Evolutionary conservation across 1,140 invertebrate species (phyloP).

Genomic region (Mercenaria mercenaria): DNA sequence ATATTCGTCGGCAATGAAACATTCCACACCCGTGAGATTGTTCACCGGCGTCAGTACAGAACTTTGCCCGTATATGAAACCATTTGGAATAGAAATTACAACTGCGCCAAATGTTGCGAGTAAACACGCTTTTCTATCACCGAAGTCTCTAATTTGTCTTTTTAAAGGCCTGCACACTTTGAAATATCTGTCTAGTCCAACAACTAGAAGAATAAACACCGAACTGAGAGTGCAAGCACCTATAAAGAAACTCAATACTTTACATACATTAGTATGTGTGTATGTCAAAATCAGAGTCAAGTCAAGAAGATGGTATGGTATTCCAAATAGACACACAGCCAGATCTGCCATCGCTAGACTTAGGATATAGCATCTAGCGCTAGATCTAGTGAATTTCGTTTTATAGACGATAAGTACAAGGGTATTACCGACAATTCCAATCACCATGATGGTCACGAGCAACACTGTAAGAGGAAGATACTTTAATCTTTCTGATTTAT

Average conservation of each 20-base stretch:
- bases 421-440: constrained; percentile 72
- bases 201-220: constrained; percentile 71
- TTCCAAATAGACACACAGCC: constrained; percentile 71
- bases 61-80: constrained; percentile 43
- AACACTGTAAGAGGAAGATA: constrained; percentile 63
- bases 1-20: constrained; percentile 54
- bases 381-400: constrained; percentile 63
- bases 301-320: constrained; percentile 77
- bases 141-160: constrained; percentile 69
- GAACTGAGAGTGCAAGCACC: constrained; percentile 72
- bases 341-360: constrained; percentile 74
- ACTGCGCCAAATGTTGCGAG: constrained; percentile 16
- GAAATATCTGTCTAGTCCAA: constrained; percentile 74
- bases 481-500: constrained; percentile 48
- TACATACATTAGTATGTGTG: constrained; percentile 61
- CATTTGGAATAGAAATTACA: constrained; percentile 52
- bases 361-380: constrained; percentile 72
- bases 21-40: constrained; percentile 50
- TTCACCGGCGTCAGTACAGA: background rate
- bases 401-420: constrained; percentile 73
- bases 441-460: constrained; percentile 57
- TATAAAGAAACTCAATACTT: constrained; percentile 68
- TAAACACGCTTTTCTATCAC: constrained; percentile 58
- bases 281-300: constrained; percentile 73
- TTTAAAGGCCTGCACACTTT: constrained; percentile 74